Conservation (phyloP, 2,888 invertebrate genomes). For the Torymus auratus region DNA sequence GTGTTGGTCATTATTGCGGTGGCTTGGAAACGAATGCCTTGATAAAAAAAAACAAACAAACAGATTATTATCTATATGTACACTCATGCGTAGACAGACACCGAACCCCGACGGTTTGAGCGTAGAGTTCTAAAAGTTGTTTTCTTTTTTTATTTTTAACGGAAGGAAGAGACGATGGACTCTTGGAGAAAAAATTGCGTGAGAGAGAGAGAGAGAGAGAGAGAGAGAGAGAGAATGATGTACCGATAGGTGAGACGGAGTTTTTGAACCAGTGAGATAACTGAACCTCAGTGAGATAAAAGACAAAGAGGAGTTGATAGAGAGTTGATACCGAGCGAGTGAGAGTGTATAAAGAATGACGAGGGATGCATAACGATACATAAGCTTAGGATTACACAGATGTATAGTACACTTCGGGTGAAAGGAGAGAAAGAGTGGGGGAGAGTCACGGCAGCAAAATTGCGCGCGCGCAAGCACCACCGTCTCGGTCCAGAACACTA, state of each 20-base stretch:
- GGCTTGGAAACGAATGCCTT: slow-evolving; percentile 47
- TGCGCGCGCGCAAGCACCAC: too few species aligned
- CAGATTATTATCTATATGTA: not conserved
- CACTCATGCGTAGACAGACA: slow-evolving; percentile 10
- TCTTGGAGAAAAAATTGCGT: not conserved
- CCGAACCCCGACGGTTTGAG: slow-evolving; percentile 2
- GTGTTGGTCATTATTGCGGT: too few species aligned
- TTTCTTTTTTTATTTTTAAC: not conserved
- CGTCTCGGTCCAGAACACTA: slow-evolving; percentile 47
- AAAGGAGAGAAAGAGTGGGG: slow-evolving; percentile 4
- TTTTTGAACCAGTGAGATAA: slow-evolving; percentile 50
- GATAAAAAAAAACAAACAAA: slow-evolving; percentile 4
- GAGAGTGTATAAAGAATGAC: slow-evolving; percentile 13
- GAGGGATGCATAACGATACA: slow-evolving; percentile 15
- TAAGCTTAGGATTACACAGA: not conserved
- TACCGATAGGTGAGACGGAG: not conserved
- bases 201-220: not conserved
- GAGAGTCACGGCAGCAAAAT: too few species aligned
- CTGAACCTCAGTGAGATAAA: slow-evolving; percentile 52
- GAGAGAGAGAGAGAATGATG: not conserved
- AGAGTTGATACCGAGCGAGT: not conserved
- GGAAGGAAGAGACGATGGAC: not conserved
- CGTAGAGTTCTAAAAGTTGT: slow-evolving; percentile 17
- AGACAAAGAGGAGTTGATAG: slow-evolving; percentile 38
- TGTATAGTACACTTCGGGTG: slow-evolving; percentile 43